These are phyloP conservation scores for Tretioscincus oriximinensis DNA, from an alignment of 2,113 vertebrate species.

Conservation along the genomic window DNA sequence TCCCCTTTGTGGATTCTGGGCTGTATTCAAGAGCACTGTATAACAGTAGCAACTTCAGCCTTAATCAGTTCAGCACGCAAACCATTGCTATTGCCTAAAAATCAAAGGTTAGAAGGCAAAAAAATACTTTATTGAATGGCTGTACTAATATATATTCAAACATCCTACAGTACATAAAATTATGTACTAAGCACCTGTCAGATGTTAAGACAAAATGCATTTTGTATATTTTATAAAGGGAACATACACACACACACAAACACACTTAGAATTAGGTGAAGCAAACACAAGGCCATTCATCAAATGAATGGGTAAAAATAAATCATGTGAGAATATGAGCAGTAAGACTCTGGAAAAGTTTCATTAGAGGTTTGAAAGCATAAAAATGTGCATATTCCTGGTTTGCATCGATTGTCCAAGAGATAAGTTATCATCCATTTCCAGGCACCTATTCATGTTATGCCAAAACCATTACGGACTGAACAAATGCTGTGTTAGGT, in stretches of 20 bases:
- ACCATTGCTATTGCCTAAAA: not conserved
- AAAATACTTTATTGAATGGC: not conserved
- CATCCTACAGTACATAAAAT: not conserved
- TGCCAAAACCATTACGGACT: conserved; percentile 32
- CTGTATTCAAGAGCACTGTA: no score
- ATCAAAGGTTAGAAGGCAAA: not conserved
- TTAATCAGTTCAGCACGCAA: not conserved
- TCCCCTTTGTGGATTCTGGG: no score
- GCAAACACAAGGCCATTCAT: not conserved
- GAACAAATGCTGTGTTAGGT: conserved; percentile 47
- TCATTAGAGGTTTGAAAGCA: conserved; percentile 14
- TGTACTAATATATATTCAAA: not conserved
- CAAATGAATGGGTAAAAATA: conserved; percentile 6
- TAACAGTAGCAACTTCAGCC: not conserved
- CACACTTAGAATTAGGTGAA: not conserved
- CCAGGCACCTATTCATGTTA: conserved; percentile 45
- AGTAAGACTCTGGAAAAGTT: conserved; percentile 15
- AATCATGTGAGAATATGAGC: conserved; percentile 10
- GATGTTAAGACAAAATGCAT: not conserved
- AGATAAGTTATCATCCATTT: conserved; percentile 37
- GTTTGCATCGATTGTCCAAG: conserved; percentile 41
- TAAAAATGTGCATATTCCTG: conserved; percentile 24
- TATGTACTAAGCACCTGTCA: not conserved
- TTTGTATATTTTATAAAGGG: conserved; percentile 4
- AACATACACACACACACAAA: conserved; percentile 19